Conservation (phyloP, 1,140 invertebrate genomes). For the Acromyrmex echinatior region DNA sequence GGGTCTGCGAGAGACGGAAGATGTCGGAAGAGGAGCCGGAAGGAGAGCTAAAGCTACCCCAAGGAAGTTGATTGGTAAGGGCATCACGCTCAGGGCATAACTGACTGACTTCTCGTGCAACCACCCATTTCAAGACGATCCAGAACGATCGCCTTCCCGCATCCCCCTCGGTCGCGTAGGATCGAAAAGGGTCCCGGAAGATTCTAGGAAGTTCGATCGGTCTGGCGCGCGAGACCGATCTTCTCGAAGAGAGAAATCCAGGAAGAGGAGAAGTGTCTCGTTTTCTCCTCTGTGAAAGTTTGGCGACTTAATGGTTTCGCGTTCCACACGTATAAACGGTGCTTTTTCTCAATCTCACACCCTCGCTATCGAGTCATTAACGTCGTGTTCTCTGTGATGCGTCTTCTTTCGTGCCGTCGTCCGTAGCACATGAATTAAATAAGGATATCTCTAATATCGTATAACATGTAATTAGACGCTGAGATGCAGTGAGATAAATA, state of each 20-base stretch:
- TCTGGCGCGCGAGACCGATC: constrained; percentile 32
- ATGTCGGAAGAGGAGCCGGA: neutral
- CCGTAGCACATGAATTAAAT: constrained; percentile 41
- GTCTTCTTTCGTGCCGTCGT: constrained; percentile 7
- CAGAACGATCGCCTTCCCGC: constrained; percentile 15
- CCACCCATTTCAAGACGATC: constrained; percentile 50
- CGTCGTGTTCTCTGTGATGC: constrained; percentile 27
- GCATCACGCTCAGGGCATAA: constrained; percentile 82
- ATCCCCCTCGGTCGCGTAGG: neutral
- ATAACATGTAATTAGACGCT: neutral
- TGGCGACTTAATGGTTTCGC: constrained; percentile 58
- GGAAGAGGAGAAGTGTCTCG: constrained; percentile 20
- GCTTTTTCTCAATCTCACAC: constrained; percentile 49
- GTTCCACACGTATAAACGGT: neutral
- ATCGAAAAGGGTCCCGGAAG: constrained; percentile 48
- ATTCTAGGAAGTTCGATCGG: constrained; percentile 57
- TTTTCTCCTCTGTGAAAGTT: constrained; percentile 36
- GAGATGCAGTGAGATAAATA: neutral
- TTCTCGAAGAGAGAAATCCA: constrained; percentile 39
- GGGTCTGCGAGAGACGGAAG: constrained; percentile 61
- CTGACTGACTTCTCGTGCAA: constrained; percentile 73
- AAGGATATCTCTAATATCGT: neutral
- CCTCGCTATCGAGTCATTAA: constrained; percentile 44
- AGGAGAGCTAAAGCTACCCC: constrained; percentile 8
- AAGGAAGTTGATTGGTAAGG: constrained; percentile 77